These are phyloP conservation scores for Prinia subflava DNA, from an alignment of 2,113 vertebrate species.

Conservation along the genomic window DNA sequence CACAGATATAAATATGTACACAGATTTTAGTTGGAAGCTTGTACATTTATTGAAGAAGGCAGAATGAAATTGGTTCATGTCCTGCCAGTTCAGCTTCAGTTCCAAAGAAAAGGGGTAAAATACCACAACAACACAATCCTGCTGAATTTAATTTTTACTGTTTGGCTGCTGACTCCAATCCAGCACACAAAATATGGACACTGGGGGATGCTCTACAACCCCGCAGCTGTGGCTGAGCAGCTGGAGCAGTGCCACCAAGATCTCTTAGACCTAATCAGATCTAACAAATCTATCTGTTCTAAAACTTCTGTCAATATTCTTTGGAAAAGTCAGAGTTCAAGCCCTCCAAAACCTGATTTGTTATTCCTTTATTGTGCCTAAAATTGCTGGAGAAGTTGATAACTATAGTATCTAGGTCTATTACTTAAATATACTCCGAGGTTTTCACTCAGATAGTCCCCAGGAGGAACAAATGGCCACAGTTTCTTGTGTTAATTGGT, in stretches of 20 bases:
- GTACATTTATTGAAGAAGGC: background rate
- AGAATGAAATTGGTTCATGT: background rate
- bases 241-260: background rate
- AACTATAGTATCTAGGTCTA: background rate
- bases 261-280: background rate
- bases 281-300: background rate
- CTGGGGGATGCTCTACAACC: background rate
- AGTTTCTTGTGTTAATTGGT: conserved; percentile 39
- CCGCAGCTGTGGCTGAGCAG: background rate
- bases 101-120: background rate
- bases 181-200: background rate
- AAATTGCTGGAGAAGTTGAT: background rate
- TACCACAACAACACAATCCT: background rate
- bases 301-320: background rate
- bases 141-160: background rate
- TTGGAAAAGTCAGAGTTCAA: background rate
- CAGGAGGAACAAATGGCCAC: background rate
- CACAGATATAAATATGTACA: background rate
- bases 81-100: background rate
- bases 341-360: background rate
- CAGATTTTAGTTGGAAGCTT: background rate
- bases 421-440: background rate
- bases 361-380: background rate
- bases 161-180: background rate
- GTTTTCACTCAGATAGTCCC: background rate